A percentile compares a stretch with the other conserved stretches of the same genome.
Conservation (phyloP, 2,797 vertebrate genomes). For the Leuciscus waleckii region DNA sequence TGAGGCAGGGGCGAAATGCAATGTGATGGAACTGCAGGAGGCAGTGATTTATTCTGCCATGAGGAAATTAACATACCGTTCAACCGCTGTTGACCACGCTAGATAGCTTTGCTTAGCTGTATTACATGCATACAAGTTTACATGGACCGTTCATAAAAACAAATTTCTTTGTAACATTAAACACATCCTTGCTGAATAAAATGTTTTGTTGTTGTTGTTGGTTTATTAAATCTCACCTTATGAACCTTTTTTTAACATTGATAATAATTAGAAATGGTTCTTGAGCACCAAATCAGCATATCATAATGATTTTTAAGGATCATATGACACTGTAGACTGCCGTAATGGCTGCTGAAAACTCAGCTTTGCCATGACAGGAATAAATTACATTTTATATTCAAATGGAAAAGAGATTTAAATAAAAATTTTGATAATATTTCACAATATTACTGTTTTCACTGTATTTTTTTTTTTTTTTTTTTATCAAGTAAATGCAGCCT, state of each 20-base stretch:
- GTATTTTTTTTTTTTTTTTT: no score
- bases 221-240: neutral
- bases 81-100: constrained; percentile 16
- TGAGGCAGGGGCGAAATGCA: constrained; percentile 56
- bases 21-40: constrained; percentile 51
- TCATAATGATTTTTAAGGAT: neutral
- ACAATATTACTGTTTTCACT: neutral
- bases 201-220: neutral
- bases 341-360: no score
- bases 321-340: neutral
- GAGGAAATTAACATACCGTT: constrained; percentile 56
- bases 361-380: no score
- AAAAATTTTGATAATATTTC: no score
- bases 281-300: neutral
- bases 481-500: no score
- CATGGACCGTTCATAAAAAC: neutral
- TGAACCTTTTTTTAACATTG: neutral
- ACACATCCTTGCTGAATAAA: neutral
- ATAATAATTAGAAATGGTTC: neutral
- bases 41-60: constrained; percentile 60
- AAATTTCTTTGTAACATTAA: neutral
- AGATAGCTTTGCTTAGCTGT: neutral
- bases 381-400: no score
- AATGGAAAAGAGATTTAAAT: no score
- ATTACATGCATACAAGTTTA: neutral